Evolutionary conservation across 2,797 vertebrate species (phyloP).

Genomic region (Lates japonicus): DNA sequence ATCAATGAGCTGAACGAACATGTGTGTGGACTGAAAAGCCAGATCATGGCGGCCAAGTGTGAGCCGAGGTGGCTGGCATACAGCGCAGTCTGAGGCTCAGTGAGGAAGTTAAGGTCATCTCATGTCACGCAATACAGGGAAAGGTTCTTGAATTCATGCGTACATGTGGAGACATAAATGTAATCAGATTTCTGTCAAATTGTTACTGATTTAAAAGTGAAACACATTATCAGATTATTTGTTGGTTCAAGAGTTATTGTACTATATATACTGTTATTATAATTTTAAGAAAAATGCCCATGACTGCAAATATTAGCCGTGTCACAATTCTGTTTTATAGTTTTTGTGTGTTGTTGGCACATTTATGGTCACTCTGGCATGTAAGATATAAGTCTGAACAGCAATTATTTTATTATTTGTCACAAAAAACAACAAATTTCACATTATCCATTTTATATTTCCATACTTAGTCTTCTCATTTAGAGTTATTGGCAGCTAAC

Average conservation of each 20-base stretch:
- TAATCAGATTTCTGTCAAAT: background rate
- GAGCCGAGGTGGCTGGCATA: slow-evolving; percentile 35
- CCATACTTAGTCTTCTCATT: background rate
- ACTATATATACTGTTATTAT: background rate
- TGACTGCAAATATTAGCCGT: background rate
- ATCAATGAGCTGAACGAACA: slow-evolving; percentile 45
- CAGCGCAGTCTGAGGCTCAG: slow-evolving; percentile 20
- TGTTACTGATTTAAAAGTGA: background rate
- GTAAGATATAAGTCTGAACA: background rate
- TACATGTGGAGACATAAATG: background rate
- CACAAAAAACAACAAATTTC: background rate
- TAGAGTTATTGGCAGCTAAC: background rate
- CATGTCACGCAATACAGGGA: slow-evolving; percentile 6
- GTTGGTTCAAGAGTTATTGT: slow-evolving; percentile 2
- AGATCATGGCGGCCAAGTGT: slow-evolving; percentile 42
- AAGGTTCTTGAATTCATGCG: background rate
- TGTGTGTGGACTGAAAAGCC: slow-evolving; percentile 50
- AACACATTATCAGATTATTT: background rate
- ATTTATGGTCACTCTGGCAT: background rate
- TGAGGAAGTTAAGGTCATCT: slow-evolving; percentile 23
- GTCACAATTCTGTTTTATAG: background rate
- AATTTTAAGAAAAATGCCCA: background rate
- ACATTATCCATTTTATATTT: background rate
- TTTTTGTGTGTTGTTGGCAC: no score
- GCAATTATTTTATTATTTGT: background rate